phyloP scores from a whole-genome alignment of 2,797 vertebrate genomes.

The Protosalanx chinensis region DNA sequence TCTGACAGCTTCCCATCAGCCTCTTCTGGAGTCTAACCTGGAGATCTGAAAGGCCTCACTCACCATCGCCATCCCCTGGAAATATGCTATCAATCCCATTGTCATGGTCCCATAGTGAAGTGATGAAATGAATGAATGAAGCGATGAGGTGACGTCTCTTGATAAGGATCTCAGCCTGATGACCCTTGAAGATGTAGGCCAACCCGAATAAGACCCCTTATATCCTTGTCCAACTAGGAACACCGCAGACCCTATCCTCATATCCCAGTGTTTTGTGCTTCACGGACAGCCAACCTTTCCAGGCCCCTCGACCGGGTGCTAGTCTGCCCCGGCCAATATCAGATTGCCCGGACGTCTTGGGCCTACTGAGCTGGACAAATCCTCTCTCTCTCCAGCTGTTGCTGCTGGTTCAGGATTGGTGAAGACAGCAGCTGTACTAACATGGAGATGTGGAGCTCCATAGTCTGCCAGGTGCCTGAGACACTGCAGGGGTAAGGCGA shows the following conservation, averaged over 20 bases:
- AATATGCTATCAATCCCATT: conserved; percentile 11
- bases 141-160: conserved; percentile 21
- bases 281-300: conserved; percentile 43
- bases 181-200: neutral
- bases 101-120: conserved; percentile 12
- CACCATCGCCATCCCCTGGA: conserved; percentile 16
- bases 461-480: conserved; percentile 46
- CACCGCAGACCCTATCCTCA: neutral
- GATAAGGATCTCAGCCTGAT: conserved; percentile 23
- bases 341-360: conserved; percentile 54
- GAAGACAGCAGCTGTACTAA: conserved; percentile 73
- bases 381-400: conserved; percentile 69
- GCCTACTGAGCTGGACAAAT: conserved; percentile 59
- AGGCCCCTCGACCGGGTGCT: conserved; percentile 39
- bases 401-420: conserved; percentile 52
- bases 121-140: conserved; percentile 20
- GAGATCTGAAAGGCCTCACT: conserved; percentile 28
- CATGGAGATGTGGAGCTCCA: conserved; percentile 47
- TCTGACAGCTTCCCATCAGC: neutral
- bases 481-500: conserved; percentile 32
- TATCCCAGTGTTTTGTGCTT: conserved; percentile 31
- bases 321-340: conserved; percentile 56
- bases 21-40: neutral
- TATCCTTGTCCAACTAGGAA: neutral
- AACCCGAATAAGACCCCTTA: neutral